Percentiles rank a stretch among this genome's conserved stretches.
Conservation (phyloP, 2,113 vertebrate genomes). For the Carassius auratus region DNA sequence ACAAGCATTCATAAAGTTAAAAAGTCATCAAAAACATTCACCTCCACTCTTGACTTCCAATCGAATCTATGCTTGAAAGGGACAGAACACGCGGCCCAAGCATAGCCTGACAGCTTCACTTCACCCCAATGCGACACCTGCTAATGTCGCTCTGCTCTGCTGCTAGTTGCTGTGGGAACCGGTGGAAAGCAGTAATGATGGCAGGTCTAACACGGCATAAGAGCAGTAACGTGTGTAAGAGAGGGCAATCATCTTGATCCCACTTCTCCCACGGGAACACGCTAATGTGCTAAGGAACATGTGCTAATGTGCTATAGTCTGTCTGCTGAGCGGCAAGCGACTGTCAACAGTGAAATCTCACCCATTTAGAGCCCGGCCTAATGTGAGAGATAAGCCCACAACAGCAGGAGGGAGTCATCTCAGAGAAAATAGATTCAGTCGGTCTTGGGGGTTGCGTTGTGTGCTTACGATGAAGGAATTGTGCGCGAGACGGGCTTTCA, state of each 20-base stretch:
- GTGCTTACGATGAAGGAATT: constrained; percentile 37
- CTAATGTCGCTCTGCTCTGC: constrained; percentile 55
- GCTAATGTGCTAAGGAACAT: constrained; percentile 74
- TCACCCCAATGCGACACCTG: constrained; percentile 51
- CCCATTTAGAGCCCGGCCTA: constrained; percentile 70
- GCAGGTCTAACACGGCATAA: constrained; percentile 79
- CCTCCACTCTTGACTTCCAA: background rate
- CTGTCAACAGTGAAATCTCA: constrained; percentile 76
- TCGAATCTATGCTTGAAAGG: background rate
- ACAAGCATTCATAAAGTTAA: too few relatives aligned
- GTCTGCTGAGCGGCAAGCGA: constrained; percentile 75
- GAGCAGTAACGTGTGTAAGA: constrained; percentile 79
- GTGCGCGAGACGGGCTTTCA: constrained; percentile 54
- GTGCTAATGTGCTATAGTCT: constrained; percentile 78
- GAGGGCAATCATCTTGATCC: constrained; percentile 80
- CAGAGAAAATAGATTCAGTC: constrained; percentile 50
- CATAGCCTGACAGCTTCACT: constrained; percentile 42
- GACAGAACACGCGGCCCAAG: background rate
- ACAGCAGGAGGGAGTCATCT: constrained; percentile 56
- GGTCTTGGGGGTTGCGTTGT: constrained; percentile 45
- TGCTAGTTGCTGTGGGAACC: constrained; percentile 74
- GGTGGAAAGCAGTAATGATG: constrained; percentile 79
- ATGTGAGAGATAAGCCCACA: constrained; percentile 71
- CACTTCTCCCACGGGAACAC: constrained; percentile 76
- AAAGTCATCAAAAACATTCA: too few relatives aligned